Evolutionary conservation across 2,888 invertebrate species (phyloP).

Genomic region (Holacanthella duospinosa): DNA sequence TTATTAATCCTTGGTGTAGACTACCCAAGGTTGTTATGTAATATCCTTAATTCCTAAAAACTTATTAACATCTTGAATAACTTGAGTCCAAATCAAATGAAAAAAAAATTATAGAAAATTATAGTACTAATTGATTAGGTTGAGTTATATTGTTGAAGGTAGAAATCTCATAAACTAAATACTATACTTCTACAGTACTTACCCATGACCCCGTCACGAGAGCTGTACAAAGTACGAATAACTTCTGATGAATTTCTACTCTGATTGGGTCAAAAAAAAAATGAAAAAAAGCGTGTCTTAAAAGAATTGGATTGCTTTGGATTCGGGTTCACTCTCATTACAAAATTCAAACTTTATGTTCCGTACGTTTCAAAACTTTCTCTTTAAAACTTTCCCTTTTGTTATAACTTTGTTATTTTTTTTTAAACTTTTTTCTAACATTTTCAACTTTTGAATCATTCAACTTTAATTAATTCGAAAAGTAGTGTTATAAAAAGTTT

Average conservation of each 20-base stretch:
- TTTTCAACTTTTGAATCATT: no score
- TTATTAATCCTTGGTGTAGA: no score
- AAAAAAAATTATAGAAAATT: background rate
- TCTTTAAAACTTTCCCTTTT: no score
- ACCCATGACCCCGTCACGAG: slow-evolving; percentile 6
- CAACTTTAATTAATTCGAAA: no score
- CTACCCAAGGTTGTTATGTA: no score
- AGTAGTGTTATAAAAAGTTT: no score
- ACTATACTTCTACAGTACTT: slow-evolving; percentile 1
- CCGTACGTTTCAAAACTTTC: background rate
- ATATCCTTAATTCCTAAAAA: no score
- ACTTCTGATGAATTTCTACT: slow-evolving; percentile 7
- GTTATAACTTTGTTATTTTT: no score
- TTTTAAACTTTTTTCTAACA: no score
- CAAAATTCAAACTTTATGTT: no score
- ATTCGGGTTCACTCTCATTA: no score
- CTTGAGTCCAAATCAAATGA: background rate
- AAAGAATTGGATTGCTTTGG: background rate
- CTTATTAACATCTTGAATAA: no score
- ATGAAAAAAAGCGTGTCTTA: background rate
- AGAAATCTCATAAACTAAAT: background rate
- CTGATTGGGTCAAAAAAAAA: slow-evolving; percentile 2
- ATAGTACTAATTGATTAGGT: background rate
- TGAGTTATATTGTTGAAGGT: background rate
- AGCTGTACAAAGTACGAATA: slow-evolving; percentile 7